Evolutionary conservation across 2,113 vertebrate species (phyloP).

Genomic region (Buteo buteo): DNA sequence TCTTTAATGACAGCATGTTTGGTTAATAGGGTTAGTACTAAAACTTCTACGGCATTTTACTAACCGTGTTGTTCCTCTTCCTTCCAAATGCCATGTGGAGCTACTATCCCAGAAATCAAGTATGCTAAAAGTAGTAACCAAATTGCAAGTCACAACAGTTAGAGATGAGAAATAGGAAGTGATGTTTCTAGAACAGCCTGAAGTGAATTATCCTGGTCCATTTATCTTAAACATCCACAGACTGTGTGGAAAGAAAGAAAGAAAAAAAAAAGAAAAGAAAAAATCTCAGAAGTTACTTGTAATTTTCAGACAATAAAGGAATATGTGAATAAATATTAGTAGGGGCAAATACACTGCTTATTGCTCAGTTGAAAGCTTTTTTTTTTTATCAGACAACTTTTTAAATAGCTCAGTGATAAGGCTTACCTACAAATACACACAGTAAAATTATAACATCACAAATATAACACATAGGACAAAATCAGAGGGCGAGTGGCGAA

Average conservation of each 20-base stretch:
- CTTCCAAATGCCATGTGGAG: background rate
- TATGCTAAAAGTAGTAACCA: background rate
- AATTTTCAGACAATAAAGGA: background rate
- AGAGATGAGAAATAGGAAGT: background rate
- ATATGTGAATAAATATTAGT: background rate
- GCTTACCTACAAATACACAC: background rate
- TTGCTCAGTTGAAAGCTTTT: background rate
- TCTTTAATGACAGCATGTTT: background rate
- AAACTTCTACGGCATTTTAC: background rate
- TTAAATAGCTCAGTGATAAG: background rate
- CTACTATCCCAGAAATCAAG: background rate
- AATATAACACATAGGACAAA: background rate
- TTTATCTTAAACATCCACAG: background rate
- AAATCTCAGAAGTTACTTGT: background rate
- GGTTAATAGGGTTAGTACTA: background rate
- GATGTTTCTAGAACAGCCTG: background rate
- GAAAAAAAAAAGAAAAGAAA: no score
- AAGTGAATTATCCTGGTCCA: background rate
- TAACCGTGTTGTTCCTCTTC: background rate
- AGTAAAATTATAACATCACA: background rate
- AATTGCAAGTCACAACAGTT: background rate
- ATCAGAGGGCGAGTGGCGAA: background rate
- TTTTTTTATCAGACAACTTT: background rate
- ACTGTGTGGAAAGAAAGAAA: background rate
- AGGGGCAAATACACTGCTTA: background rate